Evolutionary conservation across 2,888 invertebrate genomes (phyloP), one percentile per base, ranked within the genome.

Genomic region (Chouioia cunea): DNA sequence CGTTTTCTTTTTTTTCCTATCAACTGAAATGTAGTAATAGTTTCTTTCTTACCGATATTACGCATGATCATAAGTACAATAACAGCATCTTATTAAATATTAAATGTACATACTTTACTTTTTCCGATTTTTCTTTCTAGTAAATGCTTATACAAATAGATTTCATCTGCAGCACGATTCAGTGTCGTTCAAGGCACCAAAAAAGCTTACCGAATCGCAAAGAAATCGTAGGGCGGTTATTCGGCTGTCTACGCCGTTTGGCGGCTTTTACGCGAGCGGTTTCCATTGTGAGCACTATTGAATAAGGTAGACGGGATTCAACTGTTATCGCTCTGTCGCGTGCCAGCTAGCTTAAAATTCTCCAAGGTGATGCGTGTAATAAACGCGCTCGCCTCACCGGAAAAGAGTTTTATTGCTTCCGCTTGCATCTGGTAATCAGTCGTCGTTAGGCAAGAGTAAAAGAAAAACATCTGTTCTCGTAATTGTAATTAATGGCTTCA

Each of bases 351-450:
- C 52, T 72, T 68, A 52, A 62, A 68, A 59, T 46, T 62, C 62
- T 15, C 16, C 23, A 2, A 22, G 14, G 12, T 12, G 22, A 12
- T 12, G 20, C 15, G 22, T 15, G 22, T 22, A 27, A 58, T 57
- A 50, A 57, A 48, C 54, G 27, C 20, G 46, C 6, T 59, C 14
- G 16, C 10, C 43, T 18, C 23, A 47, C 23, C 56, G 52, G 27
- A 60, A 65, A 48, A 53, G 60, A 57, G 60, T 65, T 72, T 68
- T 68, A 56, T 65, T 52, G n/a, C 56, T 65, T 57, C 68, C 68
- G 56, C 50, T 20, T 18, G 18, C 18, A 20, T 50, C 50, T 8
- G 16, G 18, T 47, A 53, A 71, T 71, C 66, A 66, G 63, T 22
- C 58, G 64, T 46, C 18, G 20, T 58, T 50, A 22, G 44, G 6